A percentile compares a stretch with the other conserved stretches of the same genome.
phyloP scores from a whole-genome alignment of 2,888 invertebrate species.

The Drosophila seclusa region DNA sequence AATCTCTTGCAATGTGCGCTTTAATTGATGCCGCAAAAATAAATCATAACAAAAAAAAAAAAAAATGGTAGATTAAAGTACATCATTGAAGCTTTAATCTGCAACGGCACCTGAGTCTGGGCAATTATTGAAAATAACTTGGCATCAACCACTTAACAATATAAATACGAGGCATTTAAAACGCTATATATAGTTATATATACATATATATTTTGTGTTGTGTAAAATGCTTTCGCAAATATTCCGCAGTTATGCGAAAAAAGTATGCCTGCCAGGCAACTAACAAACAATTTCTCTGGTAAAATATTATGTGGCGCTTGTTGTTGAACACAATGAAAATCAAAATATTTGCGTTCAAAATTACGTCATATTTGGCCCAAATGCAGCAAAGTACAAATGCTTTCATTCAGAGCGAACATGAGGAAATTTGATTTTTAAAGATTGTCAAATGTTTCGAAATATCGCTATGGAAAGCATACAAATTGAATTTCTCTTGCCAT shows the following conservation, averaged over 20 bases:
- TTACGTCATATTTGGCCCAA: conserved; percentile 26
- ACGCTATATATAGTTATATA: conserved; percentile 9
- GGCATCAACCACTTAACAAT: background rate
- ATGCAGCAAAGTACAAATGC: conserved; percentile 7
- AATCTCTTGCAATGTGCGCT: conserved; percentile 6
- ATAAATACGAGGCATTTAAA: conserved; percentile 34
- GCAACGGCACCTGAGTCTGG: conserved; percentile 15
- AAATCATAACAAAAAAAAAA: conserved; percentile 11
- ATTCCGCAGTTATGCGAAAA: background rate
- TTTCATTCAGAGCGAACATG: background rate
- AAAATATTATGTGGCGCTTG: conserved; percentile 12
- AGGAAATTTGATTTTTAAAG: background rate
- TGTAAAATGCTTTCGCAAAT: conserved; percentile 5
- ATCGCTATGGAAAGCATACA: background rate
- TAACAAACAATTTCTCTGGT: conserved; percentile 12
- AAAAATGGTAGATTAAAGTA: conserved; percentile 15
- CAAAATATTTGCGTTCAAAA: conserved; percentile 42
- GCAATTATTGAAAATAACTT: conserved; percentile 47
- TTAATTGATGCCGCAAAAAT: conserved; percentile 32
- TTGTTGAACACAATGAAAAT: conserved; percentile 12
- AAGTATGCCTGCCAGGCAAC: background rate
- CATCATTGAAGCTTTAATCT: conserved; percentile 6
- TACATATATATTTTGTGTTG: background rate
- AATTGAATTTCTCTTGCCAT: background rate
- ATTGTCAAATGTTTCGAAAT: background rate